Evolutionary conservation across 2,888 invertebrate genomes (phyloP).

Genomic region (Mechanitis mazaeus): DNA sequence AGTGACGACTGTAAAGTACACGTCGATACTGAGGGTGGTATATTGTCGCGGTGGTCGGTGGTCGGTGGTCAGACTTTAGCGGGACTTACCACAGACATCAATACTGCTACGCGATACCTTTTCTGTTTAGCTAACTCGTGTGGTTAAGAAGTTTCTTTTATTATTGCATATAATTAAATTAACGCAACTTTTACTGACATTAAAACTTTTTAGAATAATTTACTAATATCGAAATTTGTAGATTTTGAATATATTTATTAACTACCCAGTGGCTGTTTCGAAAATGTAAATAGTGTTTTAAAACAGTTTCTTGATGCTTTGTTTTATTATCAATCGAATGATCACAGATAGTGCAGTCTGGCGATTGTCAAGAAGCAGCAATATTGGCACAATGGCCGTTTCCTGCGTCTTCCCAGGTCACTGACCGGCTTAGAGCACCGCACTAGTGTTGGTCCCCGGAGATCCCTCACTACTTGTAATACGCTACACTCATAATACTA

Average conservation of each 20-base stretch:
- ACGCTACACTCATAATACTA: too few relatives aligned
- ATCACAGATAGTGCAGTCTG: too few relatives aligned
- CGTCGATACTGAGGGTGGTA: too few relatives aligned
- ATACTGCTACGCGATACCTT: neutral
- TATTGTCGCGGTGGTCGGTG: too few relatives aligned
- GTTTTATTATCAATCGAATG: too few relatives aligned
- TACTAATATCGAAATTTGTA: neutral
- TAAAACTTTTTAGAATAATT: neutral
- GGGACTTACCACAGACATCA: neutral
- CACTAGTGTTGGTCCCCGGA: neutral
- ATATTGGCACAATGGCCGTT: constrained; percentile 2
- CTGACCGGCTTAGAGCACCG: neutral
- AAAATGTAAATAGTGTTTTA: neutral
- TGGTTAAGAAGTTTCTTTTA: neutral
- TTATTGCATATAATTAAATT: neutral
- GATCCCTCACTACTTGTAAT: too few relatives aligned
- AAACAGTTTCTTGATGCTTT: too few relatives aligned
- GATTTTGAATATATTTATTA: neutral
- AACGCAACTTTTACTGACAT: neutral
- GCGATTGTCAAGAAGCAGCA: neutral
- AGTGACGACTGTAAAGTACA: too few relatives aligned
- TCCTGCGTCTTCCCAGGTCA: constrained; percentile 1
- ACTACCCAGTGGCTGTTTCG: neutral
- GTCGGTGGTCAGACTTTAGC: neutral
- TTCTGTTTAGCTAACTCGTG: neutral